A percentile compares a stretch with the other conserved stretches of the same genome.
phyloP scores from a whole-genome alignment of 2,113 vertebrate genomes.

The Cynoglossus semilaevis region DNA sequence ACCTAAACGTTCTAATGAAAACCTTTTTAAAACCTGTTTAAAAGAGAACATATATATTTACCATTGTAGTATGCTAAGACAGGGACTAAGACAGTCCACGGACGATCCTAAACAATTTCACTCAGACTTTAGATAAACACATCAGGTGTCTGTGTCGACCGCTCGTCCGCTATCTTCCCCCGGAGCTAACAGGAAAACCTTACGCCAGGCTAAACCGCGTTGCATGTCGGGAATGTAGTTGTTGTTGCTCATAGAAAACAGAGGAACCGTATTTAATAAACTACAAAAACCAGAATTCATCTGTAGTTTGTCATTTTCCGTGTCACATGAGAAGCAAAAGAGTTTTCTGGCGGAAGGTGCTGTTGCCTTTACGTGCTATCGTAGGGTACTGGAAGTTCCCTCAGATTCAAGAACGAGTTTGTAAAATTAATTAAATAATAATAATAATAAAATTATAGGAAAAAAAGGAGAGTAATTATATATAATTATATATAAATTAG shows the following conservation, averaged over 20 bases:
- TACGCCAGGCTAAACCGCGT: neutral
- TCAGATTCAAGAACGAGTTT: too few relatives aligned
- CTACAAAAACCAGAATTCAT: conserved; percentile 67
- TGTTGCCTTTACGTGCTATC: too few relatives aligned
- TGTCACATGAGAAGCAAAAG: conserved; percentile 56
- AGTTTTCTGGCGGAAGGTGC: too few relatives aligned
- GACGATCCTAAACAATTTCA: conserved; percentile 23
- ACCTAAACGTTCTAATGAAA: too few relatives aligned
- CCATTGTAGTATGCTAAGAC: conserved; percentile 62
- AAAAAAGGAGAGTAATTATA: too few relatives aligned
- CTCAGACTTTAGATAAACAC: conserved; percentile 37
- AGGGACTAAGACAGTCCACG: conserved; percentile 13
- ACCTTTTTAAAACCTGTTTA: too few relatives aligned
- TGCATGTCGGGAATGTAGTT: conserved; percentile 65
- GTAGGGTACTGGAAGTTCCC: too few relatives aligned
- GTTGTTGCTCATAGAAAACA: fast-evolving
- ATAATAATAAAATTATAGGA: too few relatives aligned
- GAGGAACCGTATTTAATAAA: neutral
- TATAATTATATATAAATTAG: too few relatives aligned
- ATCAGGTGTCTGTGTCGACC: conserved; percentile 42
- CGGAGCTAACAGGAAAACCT: conserved; percentile 54
- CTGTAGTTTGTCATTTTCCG: neutral
- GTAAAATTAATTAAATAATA: too few relatives aligned
- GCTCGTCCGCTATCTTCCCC: conserved; percentile 59
- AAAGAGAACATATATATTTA: conserved; percentile 36